Evolutionary conservation across 2,113 vertebrate species (phyloP), one percentile per base, ranked within the genome.

Genomic region (Neodontobutis hainanensis): DNA sequence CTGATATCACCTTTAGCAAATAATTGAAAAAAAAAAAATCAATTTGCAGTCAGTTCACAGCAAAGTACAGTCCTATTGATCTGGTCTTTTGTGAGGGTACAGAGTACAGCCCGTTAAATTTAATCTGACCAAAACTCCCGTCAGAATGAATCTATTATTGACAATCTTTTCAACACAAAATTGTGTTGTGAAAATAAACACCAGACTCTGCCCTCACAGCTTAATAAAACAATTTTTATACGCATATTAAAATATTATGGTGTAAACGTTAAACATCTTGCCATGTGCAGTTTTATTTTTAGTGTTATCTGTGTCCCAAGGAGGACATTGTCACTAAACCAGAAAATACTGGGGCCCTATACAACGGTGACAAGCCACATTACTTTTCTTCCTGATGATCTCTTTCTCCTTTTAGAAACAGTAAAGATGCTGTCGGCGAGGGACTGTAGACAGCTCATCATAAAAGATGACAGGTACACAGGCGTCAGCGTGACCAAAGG

Each of bases 401-500:
- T 14, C 14, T 62, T 16, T 73, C 36, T 58, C 14, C 40, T 61
- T 65, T n/a, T 0, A 11, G 34, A 38, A 67, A 51, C 66, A 53
- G 48, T 36, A n/a, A 53, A 62, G 5, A 56, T 3, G 59, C 55
- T 32, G 32, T 34, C 44, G 75, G 81, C 46, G 43, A 61, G 19
- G 45, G 48, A 4, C 34, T 8, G 52, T 8, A 8, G 67, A 65
- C 40, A 62, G 68, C 73, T 66, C 73, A 68, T 78, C 61, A 65
- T 16, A 43, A 51, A 65, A 46, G 61, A 61, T 56, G 78, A 75
- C 76, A 72, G 57, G 55, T 61, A 46, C 27, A 48, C 40, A 51
- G 59, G 56, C 12, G 32, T 46, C 36, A 78, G 62, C 60, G 16
- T 70, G 70, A 75, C 82, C 79, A 68, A 65, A 73, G 45, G 42